These are phyloP conservation scores for Disparrhopalites patrizii DNA, from an alignment of 2,888 invertebrate genomes.

Conservation along the genomic window DNA sequence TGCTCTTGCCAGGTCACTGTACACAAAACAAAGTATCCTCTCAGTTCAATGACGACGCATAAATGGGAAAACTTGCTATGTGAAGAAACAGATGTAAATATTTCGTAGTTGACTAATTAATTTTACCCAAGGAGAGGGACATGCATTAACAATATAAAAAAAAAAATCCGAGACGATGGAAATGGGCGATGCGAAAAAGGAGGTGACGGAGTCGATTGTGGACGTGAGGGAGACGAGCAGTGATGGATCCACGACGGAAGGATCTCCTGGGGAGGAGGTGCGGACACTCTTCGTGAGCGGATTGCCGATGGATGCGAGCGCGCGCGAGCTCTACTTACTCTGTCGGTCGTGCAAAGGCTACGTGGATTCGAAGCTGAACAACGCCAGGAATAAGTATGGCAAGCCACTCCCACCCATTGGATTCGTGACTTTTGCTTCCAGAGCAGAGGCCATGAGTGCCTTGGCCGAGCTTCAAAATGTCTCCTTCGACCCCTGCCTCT, in stretches of 20 bases:
- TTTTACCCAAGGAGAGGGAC: too few relatives aligned
- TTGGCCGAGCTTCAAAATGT: neutral
- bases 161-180: too few relatives aligned
- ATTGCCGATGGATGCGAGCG: constrained; percentile 10
- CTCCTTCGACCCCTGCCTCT: constrained; percentile 3
- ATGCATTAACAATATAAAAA: too few relatives aligned
- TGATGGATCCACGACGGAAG: neutral
- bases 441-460: constrained; percentile 1
- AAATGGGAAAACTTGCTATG: too few relatives aligned
- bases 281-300: constrained; percentile 20
- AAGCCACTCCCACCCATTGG: constrained; percentile 11
- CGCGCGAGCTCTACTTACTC: constrained; percentile 9
- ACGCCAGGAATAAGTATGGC: constrained; percentile 17
- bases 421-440: constrained; percentile 7
- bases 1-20: too few relatives aligned
- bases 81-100: too few relatives aligned
- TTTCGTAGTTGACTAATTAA: too few relatives aligned
- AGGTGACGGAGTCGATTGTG: too few relatives aligned
- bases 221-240: neutral
- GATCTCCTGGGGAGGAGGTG: constrained; percentile 1
- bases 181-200: too few relatives aligned
- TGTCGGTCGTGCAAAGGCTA: constrained; percentile 7
- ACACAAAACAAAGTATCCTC: too few relatives aligned
- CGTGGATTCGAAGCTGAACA: constrained; percentile 8
- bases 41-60: too few relatives aligned